Conservation (phyloP, 2,888 invertebrate species). For the Ormyrus rosae region DNA sequence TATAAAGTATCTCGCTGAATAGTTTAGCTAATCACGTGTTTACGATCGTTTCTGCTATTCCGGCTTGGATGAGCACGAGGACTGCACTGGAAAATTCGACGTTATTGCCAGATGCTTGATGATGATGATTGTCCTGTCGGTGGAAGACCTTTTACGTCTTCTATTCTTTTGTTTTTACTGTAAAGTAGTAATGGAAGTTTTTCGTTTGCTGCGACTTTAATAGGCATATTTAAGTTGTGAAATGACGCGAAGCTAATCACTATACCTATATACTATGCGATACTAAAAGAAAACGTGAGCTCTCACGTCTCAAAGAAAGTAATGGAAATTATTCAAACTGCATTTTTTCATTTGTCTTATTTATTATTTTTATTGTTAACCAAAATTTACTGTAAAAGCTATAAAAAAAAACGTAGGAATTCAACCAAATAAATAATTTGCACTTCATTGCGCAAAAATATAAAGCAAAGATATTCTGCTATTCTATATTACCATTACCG, state of each 20-base stretch:
- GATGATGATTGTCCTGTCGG: not conserved
- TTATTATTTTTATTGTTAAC: not conserved
- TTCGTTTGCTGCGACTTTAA: too few relatives aligned
- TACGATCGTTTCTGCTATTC: slow-evolving; percentile 35
- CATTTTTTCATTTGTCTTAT: not conserved
- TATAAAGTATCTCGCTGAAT: slow-evolving; percentile 45
- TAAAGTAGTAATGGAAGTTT: too few relatives aligned
- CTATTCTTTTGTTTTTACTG: too few relatives aligned
- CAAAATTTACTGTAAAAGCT: too few relatives aligned
- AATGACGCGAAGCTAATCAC: too few relatives aligned
- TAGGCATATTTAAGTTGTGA: too few relatives aligned
- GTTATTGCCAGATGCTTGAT: not conserved
- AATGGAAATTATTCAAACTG: too few relatives aligned
- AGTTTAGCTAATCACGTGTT: slow-evolving; percentile 52
- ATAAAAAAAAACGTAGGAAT: not conserved
- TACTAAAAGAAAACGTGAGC: too few relatives aligned
- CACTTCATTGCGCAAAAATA: slow-evolving; percentile 22
- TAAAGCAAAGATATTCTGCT: not conserved
- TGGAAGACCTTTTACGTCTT: not conserved
- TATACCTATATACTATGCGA: too few relatives aligned
- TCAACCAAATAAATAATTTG: not conserved
- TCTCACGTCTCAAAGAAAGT: too few relatives aligned
- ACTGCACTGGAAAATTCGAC: slow-evolving; percentile 21
- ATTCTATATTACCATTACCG: slow-evolving; percentile 13
- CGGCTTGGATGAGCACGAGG: slow-evolving; percentile 4